Evolutionary conservation across 2,888 invertebrate genomes (phyloP).

Genomic region (Himalopsyche tibetana): DNA sequence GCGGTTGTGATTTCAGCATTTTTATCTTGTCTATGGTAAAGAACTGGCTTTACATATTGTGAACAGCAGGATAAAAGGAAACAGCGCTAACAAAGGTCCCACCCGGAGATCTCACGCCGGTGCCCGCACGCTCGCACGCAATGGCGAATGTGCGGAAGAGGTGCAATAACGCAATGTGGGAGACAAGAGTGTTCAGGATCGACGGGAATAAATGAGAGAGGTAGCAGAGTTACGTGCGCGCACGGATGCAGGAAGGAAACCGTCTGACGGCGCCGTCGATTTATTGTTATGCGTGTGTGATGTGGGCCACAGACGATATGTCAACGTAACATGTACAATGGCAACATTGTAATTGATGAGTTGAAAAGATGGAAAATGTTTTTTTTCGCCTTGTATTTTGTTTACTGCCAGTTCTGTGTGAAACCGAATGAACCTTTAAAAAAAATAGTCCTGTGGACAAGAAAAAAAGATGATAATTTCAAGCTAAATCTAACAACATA

Average conservation of each 20-base stretch:
- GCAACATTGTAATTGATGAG: no score
- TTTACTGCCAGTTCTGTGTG: no score
- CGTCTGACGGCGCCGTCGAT: not conserved
- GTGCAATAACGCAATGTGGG: conserved; percentile 1
- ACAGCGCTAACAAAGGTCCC: not conserved
- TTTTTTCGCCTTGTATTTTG: no score
- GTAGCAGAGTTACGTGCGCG: not conserved
- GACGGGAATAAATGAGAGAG: not conserved
- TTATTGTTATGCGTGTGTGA: not conserved
- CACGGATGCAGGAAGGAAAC: conserved; percentile 34
- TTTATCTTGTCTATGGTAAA: not conserved
- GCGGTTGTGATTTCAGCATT: not conserved
- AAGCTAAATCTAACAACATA: no score
- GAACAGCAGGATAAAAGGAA: not conserved
- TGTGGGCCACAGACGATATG: no score
- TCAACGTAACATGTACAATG: no score
- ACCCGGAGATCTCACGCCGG: not conserved
- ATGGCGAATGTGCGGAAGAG: not conserved
- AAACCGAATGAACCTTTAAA: no score
- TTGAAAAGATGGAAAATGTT: no score
- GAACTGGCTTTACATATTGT: not conserved
- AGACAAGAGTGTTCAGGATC: not conserved
- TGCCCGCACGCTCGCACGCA: not conserved
- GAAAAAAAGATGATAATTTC: no score
- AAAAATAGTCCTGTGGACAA: no score